phyloP scores from a whole-genome alignment of 1,140 invertebrate species.

The Drosophila burlai region DNA sequence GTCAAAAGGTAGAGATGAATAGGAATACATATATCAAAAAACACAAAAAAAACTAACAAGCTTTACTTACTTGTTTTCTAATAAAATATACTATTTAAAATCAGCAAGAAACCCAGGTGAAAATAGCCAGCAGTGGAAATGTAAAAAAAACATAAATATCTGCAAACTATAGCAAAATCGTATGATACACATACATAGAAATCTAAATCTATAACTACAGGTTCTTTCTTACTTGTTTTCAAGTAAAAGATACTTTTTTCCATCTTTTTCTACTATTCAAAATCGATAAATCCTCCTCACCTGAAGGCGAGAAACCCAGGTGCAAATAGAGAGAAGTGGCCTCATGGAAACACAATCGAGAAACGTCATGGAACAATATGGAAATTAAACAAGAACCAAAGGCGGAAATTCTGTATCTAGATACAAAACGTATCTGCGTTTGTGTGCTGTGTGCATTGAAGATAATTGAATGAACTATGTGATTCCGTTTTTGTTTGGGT shows the following conservation, averaged over 20 bases:
- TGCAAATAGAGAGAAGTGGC: slow-evolving; percentile 8
- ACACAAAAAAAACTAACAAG: no score
- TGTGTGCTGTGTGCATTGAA: slow-evolving; percentile 38
- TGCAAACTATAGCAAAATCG: not conserved
- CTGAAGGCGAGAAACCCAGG: not conserved
- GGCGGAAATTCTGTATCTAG: slow-evolving; percentile 54
- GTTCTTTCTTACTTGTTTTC: not conserved
- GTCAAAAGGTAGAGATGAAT: no score
- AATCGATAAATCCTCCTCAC: not conserved
- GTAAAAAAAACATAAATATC: not conserved
- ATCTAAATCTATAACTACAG: not conserved
- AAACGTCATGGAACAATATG: slow-evolving; percentile 56
- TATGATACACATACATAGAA: not conserved
- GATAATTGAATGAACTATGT: slow-evolving; percentile 63
- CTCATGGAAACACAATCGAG: slow-evolving; percentile 8
- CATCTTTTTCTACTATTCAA: not conserved
- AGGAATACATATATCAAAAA: no score
- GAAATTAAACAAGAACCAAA: slow-evolving; percentile 51
- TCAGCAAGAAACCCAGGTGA: no score
- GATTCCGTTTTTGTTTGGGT: slow-evolving; percentile 36
- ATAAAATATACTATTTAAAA: no score
- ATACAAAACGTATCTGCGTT: slow-evolving; percentile 37
- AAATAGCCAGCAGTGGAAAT: no score
- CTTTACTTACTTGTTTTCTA: no score
- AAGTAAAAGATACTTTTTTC: not conserved